Percentiles rank a stretch among this genome's conserved stretches.
phyloP scores from a whole-genome alignment of 2,888 invertebrate species.

The Criorhina ranunculi region DNA sequence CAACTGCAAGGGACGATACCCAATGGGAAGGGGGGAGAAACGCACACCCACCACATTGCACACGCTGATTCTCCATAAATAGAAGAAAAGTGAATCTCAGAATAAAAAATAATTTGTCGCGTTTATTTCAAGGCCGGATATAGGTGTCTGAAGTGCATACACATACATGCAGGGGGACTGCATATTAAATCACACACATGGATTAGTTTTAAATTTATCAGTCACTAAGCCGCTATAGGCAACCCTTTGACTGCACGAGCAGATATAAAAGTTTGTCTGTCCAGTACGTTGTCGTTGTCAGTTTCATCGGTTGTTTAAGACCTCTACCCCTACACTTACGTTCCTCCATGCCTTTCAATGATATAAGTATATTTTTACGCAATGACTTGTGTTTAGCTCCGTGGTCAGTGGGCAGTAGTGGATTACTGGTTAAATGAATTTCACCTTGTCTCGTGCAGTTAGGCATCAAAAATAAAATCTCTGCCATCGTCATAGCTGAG shows the following conservation, averaged over 20 bases:
- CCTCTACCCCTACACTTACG: slow-evolving; percentile 4
- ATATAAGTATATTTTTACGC: slow-evolving; percentile 11
- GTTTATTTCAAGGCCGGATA: slow-evolving; percentile 56
- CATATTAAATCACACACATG: slow-evolving; percentile 48
- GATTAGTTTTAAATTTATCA: slow-evolving; percentile 43
- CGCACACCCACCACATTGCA: slow-evolving; percentile 25
- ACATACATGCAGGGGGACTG: slow-evolving; percentile 14
- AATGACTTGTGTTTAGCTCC: neutral
- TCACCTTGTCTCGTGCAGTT: slow-evolving; percentile 42
- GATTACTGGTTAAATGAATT: slow-evolving; percentile 42
- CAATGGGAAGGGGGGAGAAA: neutral
- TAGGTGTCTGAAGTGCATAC: slow-evolving; percentile 47
- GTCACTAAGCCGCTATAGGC: slow-evolving; percentile 10
- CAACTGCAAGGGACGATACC: neutral
- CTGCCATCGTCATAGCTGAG: slow-evolving; percentile 27
- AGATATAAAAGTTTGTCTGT: neutral
- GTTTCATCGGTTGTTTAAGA: neutral
- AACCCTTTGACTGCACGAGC: slow-evolving; percentile 25
- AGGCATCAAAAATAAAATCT: slow-evolving; percentile 37
- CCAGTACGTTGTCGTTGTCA: neutral
- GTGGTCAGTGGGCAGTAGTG: neutral
- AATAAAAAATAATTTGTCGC: slow-evolving; percentile 10
- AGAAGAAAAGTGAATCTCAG: slow-evolving; percentile 42
- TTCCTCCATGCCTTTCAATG: neutral
- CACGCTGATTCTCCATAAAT: slow-evolving; percentile 16